phyloP scores from a whole-genome alignment of 2,888 invertebrate species.

The Lobophora halterata region DNA sequence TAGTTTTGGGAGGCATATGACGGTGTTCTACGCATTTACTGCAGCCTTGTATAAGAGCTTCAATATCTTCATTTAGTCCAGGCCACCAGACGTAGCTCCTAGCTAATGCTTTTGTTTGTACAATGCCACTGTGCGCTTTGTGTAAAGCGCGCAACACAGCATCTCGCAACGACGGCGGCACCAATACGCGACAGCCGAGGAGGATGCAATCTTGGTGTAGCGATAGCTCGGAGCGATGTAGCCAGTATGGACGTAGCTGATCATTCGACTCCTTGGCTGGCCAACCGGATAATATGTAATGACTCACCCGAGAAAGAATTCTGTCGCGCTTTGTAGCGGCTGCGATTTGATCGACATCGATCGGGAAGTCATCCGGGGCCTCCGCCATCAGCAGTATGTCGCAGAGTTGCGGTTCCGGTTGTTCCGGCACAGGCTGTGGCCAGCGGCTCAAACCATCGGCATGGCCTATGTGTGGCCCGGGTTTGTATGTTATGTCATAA shows the following conservation, averaged over 20 bases:
- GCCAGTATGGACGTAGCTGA: neutral
- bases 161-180: neutral
- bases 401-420: too few relatives aligned
- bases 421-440: too few relatives aligned
- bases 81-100: neutral
- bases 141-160: too few relatives aligned
- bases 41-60: neutral
- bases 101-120: neutral
- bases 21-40: neutral
- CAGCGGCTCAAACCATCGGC: too few relatives aligned
- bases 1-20: neutral
- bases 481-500: too few relatives aligned
- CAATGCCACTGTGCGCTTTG: neutral
- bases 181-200: too few relatives aligned
- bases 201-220: neutral
- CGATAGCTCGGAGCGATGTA: neutral
- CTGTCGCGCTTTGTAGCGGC: neutral
- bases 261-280: neutral
- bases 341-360: constrained; percentile 5
- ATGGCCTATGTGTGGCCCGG: too few relatives aligned
- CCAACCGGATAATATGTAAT: constrained; percentile 1
- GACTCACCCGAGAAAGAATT: neutral
- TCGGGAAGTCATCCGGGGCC: neutral
- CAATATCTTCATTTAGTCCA: neutral
- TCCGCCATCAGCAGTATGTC: constrained; percentile 1